Evolutionary conservation across 2,888 invertebrate species (phyloP).

Genomic region (Cenopis cana): DNA sequence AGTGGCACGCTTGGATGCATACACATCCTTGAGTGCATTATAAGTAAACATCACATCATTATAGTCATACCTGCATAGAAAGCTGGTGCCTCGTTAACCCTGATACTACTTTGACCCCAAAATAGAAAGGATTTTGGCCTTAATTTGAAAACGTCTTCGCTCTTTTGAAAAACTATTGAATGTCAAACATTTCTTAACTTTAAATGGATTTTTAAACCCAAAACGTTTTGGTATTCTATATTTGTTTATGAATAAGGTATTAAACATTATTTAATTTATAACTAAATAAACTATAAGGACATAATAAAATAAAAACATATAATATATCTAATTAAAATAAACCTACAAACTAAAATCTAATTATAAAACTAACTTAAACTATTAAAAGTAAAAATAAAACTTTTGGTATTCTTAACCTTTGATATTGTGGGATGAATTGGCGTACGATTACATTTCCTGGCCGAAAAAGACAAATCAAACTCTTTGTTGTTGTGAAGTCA

Average conservation of each 20-base stretch:
- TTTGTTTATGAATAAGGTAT: too few species aligned
- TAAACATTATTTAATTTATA: too few species aligned
- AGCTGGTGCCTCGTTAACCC: slow-evolving; percentile 19
- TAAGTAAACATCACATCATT: slow-evolving; percentile 2
- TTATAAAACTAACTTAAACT: too few species aligned
- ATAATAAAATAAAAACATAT: too few species aligned
- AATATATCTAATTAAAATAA: too few species aligned
- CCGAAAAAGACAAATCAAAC: too few species aligned
- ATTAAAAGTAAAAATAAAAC: too few species aligned
- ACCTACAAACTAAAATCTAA: too few species aligned
- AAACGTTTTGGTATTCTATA: background rate
- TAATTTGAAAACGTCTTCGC: slow-evolving; percentile 21
- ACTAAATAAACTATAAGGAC: too few species aligned
- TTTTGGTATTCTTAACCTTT: background rate
- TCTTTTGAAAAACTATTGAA: slow-evolving; percentile 1
- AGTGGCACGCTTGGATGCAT: background rate
- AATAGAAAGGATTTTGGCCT: slow-evolving; percentile 8
- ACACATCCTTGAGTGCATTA: background rate
- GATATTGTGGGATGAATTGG: background rate
- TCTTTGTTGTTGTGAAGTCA: too few species aligned
- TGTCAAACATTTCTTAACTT: background rate
- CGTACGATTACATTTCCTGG: background rate
- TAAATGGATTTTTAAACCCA: background rate
- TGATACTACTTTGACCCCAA: slow-evolving; percentile 2
- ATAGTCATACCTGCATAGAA: slow-evolving; percentile 25